Percentiles rank a stretch among this genome's conserved stretches.
Conservation (phyloP, 2,888 invertebrate species). For the Thera britannica region DNA sequence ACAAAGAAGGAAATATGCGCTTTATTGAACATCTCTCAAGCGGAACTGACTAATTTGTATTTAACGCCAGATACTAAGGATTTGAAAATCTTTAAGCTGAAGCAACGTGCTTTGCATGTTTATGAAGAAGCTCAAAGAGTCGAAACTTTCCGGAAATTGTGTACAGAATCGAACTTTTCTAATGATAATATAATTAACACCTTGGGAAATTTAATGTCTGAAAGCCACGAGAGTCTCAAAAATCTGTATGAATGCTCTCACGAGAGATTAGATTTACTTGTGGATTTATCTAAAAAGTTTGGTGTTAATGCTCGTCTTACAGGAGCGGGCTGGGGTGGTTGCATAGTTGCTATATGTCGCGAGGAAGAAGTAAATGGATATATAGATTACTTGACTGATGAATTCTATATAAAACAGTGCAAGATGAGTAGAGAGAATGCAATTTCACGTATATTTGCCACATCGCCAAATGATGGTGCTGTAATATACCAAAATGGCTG, state of each 20-base stretch:
- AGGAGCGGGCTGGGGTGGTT: slow-evolving; percentile 99
- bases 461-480: slow-evolving; percentile 88
- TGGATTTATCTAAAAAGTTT: slow-evolving; percentile 88
- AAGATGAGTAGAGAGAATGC: slow-evolving; percentile 81
- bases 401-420: slow-evolving; percentile 87
- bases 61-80: slow-evolving; percentile 85
- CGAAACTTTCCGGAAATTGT: slow-evolving; percentile 88
- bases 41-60: slow-evolving; percentile 83
- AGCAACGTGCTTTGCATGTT: slow-evolving; percentile 95
- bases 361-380: slow-evolving; percentile 87
- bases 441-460: slow-evolving; percentile 88
- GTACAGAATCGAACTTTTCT: slow-evolving; percentile 64
- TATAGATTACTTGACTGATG: slow-evolving; percentile 87
- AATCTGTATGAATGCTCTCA: slow-evolving; percentile 97
- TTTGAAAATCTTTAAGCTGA: slow-evolving; percentile 90
- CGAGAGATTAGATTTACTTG: slow-evolving; percentile 92
- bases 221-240: slow-evolving; percentile 94
- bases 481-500: slow-evolving; percentile 69
- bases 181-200: slow-evolving; percentile 73
- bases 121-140: slow-evolving; percentile 95
- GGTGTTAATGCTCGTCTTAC: slow-evolving; percentile 95
- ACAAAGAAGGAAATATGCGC: slow-evolving; percentile 87
- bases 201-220: slow-evolving; percentile 93
- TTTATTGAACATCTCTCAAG: slow-evolving; percentile 84
- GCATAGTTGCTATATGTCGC: slow-evolving; percentile 93